Base-by-base conservation (phyloP, 2,113 vertebrate genomes). In the Megaptera novaeangliae region DNA sequence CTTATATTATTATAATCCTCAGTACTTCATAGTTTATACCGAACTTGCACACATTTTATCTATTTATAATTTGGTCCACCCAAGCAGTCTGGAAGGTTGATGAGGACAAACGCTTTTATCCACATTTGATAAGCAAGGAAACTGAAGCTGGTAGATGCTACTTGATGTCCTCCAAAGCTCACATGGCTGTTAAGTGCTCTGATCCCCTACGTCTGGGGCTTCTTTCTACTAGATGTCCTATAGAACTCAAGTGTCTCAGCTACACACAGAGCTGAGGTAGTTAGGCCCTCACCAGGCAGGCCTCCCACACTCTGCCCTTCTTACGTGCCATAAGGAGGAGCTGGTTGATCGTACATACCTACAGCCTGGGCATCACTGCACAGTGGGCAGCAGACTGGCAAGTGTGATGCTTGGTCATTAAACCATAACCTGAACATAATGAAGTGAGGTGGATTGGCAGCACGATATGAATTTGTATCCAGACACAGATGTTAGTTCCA, bases 401-500 rank as follows among this genome's bases (percentile, higher is more conserved):
- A 78, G 39, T 87, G 68, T 80, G 89, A 55, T 66, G 41, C 41
- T 71, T 49, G 84, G 84, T 92, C 91, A 78, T 57, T 69, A 66
- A 68, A 94, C 57, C 29, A 23, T 44, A 41, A n/a, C n/a, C 34
- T 72, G 90, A 78, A 9, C 5, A 34, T 39, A 74, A 29, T n/a
- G 27, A 86, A 83, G 57, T 13, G 15, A 84, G 86, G 41, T 34
- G 13, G 80, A 34, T 36, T 94, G 93, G 55, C 94, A 87, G 69
- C 61, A 57, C 6, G 21, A 57, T 49, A 59, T 57, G 64, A 57
- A 78, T 87, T 96, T 94, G 88, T 92, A 57, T 57, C 84, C 49
- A 39, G 61, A 69, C 46, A 74, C 17, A 41, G 77, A 44, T 84
- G 41, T 94, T 81, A 92, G 63, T 92, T 91, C 82, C 49, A 89